phyloP scores from a whole-genome alignment of 35 echinoderm and acorn worm genomes.

The Heliocidaris tuberculata region DNA sequence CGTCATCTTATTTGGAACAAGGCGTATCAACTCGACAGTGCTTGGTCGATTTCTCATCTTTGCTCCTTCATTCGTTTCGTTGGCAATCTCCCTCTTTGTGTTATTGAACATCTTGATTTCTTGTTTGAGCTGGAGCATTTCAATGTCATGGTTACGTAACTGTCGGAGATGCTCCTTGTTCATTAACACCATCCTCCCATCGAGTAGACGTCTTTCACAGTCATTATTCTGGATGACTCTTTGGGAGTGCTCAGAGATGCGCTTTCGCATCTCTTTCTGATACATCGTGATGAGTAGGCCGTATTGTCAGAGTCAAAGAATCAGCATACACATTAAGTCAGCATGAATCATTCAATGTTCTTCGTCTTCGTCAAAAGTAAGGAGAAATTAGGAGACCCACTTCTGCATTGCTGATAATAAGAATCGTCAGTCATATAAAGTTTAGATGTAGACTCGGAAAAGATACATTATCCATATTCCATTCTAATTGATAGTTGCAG shows the following conservation, averaged over 20 bases:
- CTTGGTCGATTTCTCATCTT: neutral
- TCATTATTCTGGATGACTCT: slow-evolving; percentile 31
- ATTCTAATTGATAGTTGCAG: too few relatives aligned
- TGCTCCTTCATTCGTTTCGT: neutral
- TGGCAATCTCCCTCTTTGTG: neutral
- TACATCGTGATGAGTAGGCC: neutral
- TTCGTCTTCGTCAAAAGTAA: too few relatives aligned
- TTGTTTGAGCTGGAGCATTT: slow-evolving; percentile 33
- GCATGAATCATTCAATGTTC: too few relatives aligned
- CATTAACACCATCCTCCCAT: neutral
- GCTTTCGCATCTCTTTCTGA: slow-evolving; percentile 11
- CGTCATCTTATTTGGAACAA: slow-evolving; percentile 2
- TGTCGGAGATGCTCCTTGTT: slow-evolving; percentile 37
- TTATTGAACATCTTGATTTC: slow-evolving; percentile 28
- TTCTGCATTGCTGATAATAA: too few relatives aligned
- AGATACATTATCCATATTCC: too few relatives aligned
- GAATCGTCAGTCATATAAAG: too few relatives aligned
- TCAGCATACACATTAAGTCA: neutral
- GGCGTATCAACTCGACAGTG: neutral
- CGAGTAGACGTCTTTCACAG: slow-evolving; percentile 11
- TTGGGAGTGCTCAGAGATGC: slow-evolving; percentile 27
- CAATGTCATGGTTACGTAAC: slow-evolving; percentile 31
- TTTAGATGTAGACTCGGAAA: too few relatives aligned
- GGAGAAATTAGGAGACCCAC: too few relatives aligned
- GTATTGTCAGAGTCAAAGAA: neutral